A percentile compares a stretch with the other conserved stretches of the same genome.
Conservation (phyloP, 2,113 vertebrate species). For the Barbus barbus region DNA sequence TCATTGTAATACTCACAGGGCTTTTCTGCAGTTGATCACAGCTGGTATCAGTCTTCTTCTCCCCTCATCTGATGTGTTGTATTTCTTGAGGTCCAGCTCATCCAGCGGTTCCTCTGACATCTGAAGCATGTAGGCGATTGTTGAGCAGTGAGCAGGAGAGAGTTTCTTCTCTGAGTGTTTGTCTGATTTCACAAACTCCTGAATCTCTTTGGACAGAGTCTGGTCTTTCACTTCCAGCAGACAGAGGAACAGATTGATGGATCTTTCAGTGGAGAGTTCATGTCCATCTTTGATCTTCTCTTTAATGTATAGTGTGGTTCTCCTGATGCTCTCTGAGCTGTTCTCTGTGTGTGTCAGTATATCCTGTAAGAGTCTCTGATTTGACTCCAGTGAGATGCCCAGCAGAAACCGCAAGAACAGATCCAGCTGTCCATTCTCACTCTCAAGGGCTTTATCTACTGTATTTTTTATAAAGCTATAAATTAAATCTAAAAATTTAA, state of each 20-base stretch:
- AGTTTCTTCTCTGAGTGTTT: neutral
- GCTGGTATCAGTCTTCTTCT: neutral
- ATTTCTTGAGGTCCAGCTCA: neutral
- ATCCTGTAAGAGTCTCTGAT: neutral
- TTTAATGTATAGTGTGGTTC: neutral
- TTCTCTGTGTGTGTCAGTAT: neutral
- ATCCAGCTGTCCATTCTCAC: neutral
- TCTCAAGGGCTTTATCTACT: neutral
- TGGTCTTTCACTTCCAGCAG: conserved; percentile 1
- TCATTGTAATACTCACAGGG: neutral
- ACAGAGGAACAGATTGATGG: neutral
- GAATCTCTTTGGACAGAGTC: neutral
- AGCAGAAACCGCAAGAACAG: neutral
- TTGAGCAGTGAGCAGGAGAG: neutral
- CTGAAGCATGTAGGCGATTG: neutral
- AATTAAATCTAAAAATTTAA: too few relatives aligned
- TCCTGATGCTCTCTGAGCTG: neutral
- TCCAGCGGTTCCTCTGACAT: neutral
- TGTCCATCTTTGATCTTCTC: neutral
- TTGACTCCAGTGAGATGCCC: neutral
- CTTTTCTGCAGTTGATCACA: neutral
- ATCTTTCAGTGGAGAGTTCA: neutral
- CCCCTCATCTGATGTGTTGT: neutral
- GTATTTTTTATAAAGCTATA: neutral
- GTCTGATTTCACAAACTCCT: neutral